A percentile compares a stretch with the other conserved stretches of the same genome.
Conservation (phyloP, 2,797 vertebrate genomes). For the Lophotriccus pileatus region DNA sequence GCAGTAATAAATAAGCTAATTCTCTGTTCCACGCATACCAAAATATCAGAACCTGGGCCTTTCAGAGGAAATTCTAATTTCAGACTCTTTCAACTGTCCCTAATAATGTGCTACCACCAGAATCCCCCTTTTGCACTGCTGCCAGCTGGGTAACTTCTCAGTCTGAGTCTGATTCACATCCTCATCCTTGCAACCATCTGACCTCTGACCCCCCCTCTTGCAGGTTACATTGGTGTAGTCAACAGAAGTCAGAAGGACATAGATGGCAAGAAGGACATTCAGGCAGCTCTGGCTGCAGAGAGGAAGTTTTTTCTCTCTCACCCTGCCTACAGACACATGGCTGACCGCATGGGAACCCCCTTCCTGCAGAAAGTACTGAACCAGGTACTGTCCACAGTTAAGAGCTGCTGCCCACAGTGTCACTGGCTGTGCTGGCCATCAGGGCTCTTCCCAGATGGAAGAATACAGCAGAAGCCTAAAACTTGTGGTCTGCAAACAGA, state of each 20-base stretch:
- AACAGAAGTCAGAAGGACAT: conserved; percentile 99
- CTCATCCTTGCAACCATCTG: not conserved
- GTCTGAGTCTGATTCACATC: not conserved
- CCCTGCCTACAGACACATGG: conserved; percentile 91
- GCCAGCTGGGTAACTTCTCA: not conserved
- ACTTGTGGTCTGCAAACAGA: not conserved
- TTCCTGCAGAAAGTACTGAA: conserved; percentile 96
- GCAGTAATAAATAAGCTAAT: not conserved
- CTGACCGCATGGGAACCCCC: conserved; percentile 96
- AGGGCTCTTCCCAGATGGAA: not conserved
- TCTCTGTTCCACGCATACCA: not conserved
- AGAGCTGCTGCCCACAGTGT: not conserved
- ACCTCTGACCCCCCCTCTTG: not conserved
- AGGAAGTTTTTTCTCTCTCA: conserved; percentile 97
- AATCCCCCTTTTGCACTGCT: not conserved
- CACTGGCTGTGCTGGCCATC: not conserved
- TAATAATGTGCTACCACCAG: not conserved
- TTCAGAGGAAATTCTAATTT: not conserved
- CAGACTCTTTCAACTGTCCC: not conserved
- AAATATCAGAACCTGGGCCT: not conserved
- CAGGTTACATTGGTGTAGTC: conserved; percentile 97
- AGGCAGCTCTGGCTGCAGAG: conserved; percentile 90
- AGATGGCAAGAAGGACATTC: conserved; percentile 95
- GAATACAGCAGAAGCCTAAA: not conserved
- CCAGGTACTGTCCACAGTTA: conserved; percentile 80